Evolutionary conservation across 2,113 vertebrate species (phyloP).

Genomic region (Phycodurus eques): DNA sequence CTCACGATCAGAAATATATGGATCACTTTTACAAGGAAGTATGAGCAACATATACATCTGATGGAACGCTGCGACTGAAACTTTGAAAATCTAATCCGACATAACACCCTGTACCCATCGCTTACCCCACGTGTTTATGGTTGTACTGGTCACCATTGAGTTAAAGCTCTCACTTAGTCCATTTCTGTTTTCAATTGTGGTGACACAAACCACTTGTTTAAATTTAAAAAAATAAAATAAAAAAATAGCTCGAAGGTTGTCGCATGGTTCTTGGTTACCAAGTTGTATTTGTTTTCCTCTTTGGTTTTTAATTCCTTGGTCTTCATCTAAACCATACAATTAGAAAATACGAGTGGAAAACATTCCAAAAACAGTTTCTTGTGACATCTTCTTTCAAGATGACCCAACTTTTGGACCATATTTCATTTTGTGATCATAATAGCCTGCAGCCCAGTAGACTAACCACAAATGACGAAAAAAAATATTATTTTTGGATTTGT

Average conservation of each 20-base stretch:
- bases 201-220: slow-evolving; percentile 32
- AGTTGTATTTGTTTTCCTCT: slow-evolving; percentile 12
- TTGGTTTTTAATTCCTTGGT: neutral
- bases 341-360: neutral
- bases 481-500: neutral
- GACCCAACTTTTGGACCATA: neutral
- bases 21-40: neutral
- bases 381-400: neutral
- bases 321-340: neutral
- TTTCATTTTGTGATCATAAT: neutral
- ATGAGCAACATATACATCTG: neutral
- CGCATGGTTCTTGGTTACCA: neutral
- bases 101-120: neutral
- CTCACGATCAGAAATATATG: neutral
- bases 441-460: neutral
- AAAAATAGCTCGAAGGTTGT: neutral
- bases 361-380: neutral
- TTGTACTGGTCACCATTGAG: slow-evolving; percentile 24
- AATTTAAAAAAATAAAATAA: slow-evolving; percentile 1
- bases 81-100: neutral
- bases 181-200: slow-evolving; percentile 47
- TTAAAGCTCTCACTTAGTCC: slow-evolving; percentile 49
- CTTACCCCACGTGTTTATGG: slow-evolving; percentile 50
- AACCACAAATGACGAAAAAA: neutral
- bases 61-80: neutral